Evolutionary conservation across 2,113 vertebrate species (phyloP).

Genomic region (Ceyx cyanopectus): DNA sequence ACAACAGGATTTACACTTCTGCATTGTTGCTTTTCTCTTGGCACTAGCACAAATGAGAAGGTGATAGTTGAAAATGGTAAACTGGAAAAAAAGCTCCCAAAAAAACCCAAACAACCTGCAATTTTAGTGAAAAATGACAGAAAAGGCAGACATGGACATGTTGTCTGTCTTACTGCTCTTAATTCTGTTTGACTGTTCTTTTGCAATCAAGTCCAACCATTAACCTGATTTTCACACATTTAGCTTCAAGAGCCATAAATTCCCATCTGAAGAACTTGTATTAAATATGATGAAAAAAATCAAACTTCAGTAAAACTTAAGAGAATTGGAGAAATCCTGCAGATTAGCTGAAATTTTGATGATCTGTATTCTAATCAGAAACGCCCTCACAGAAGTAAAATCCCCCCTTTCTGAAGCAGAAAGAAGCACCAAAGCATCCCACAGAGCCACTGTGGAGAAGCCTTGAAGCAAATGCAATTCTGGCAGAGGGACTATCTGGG

Average conservation of each 20-base stretch:
- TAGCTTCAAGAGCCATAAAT: conserved; percentile 38
- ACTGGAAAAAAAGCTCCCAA: not conserved
- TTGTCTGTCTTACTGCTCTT: conserved; percentile 53
- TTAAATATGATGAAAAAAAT: not conserved
- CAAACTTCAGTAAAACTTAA: not conserved
- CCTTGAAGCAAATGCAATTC: not conserved
- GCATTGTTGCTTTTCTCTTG: not conserved
- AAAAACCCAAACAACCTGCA: not conserved
- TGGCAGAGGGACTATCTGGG: not conserved
- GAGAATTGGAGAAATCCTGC: not conserved
- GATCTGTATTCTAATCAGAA: not conserved
- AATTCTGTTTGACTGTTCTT: conserved; percentile 44
- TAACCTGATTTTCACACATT: conserved; percentile 48
- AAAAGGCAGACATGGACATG: conserved; percentile 64
- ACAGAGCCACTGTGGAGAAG: not conserved
- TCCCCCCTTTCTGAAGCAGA: not conserved
- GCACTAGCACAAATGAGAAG: not conserved
- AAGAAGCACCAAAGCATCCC: not conserved
- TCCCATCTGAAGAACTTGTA: not conserved
- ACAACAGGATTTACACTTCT: not conserved
- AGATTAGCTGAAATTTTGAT: not conserved
- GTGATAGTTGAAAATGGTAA: conserved; percentile 27
- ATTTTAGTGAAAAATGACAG: conserved; percentile 36
- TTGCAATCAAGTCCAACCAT: not conserved
- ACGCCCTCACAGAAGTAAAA: not conserved